Percentiles rank a stretch among this genome's conserved stretches.
These are phyloP conservation scores for Pangasius mekongensis DNA, from an alignment of 2,797 vertebrate genomes.

Conservation along the genomic window DNA sequence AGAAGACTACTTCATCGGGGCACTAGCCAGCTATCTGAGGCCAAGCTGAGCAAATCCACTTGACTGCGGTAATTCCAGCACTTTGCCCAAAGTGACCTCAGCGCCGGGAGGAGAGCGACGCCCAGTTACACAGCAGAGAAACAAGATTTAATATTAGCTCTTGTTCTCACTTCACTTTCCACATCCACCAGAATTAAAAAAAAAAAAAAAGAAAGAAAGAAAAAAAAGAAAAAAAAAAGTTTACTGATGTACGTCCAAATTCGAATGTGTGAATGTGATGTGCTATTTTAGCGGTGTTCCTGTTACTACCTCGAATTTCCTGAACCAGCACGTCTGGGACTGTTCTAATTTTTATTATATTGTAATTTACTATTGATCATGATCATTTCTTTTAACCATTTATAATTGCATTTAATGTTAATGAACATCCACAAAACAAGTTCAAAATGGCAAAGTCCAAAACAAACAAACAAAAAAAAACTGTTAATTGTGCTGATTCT, in stretches of 20 bases:
- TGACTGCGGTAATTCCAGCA: constrained; percentile 45
- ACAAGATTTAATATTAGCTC: constrained; percentile 11
- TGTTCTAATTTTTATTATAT: not conserved
- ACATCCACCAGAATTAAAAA: not conserved
- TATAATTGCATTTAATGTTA: not conserved
- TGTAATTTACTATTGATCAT: not conserved
- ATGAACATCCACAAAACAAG: too few relatives aligned
- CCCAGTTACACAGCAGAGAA: not conserved
- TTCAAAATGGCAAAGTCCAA: not conserved
- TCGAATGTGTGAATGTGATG: not conserved
- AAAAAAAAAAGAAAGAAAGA: not conserved
- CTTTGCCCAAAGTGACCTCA: constrained; percentile 55
- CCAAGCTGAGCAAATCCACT: constrained; percentile 55
- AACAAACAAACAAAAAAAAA: not conserved
- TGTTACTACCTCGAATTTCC: not conserved
- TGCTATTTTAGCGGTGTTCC: not conserved
- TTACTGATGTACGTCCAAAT: not conserved
- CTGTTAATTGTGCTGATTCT: not conserved
- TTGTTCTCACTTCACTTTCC: not conserved
- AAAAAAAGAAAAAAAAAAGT: not conserved
- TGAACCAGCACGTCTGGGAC: not conserved
- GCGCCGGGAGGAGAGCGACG: not conserved
- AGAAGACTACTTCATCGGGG: constrained; percentile 12
- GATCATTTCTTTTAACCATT: not conserved
- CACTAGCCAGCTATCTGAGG: constrained; percentile 43